Base-by-base conservation (phyloP, 2,797 vertebrate species). In the Megaceryle alcyon region DNA sequence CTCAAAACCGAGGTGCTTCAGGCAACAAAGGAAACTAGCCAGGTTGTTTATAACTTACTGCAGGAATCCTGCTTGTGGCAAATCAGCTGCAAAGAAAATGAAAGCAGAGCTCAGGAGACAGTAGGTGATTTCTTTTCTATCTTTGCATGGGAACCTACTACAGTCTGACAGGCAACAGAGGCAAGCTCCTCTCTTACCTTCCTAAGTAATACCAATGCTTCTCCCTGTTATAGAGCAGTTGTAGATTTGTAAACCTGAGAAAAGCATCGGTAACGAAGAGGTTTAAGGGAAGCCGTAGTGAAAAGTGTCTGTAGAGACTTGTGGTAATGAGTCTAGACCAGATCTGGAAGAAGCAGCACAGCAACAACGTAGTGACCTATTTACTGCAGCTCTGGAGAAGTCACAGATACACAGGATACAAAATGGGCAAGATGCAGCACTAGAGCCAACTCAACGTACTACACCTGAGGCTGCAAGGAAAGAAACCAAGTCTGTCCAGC, bases 31-130 rank as follows among this genome's bases (percentile, higher is more conserved):
- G 90, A 92, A 94, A 49, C 26, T 8, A 88, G 90, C 75, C 90
- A 96, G 88, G 61, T 33, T 88, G 80, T 88, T 95, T 70, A 73
- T 64, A 90, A 88, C 63, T 59, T 64, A 28, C 53, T 77, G 86
- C 80, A 95, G 65, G 93, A 96, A 95, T 95, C 60, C 88, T 95
- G 95, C 95, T 90, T 21, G 43, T 41, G 86, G 94, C 94, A 92
- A 82, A 70, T 68, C 96, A 96, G 88, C 95, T 96, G 96, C 93
- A 88, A 56, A 91, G 73, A 82, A 91, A 91, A 94, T 48, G 66
- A 72, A 96, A 65, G 84, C 54, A 68, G 56, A 83, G 70, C 90
- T 94, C 63, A 70, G 76, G 49, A 93, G 59, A 51, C 46, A 54
- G 76, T 1, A 41, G 59, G 60, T 44, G 72, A 81, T 88, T 41